Evolutionary conservation across 1,140 invertebrate genomes (phyloP).

Genomic region (Drosophila melanogaster): DNA sequence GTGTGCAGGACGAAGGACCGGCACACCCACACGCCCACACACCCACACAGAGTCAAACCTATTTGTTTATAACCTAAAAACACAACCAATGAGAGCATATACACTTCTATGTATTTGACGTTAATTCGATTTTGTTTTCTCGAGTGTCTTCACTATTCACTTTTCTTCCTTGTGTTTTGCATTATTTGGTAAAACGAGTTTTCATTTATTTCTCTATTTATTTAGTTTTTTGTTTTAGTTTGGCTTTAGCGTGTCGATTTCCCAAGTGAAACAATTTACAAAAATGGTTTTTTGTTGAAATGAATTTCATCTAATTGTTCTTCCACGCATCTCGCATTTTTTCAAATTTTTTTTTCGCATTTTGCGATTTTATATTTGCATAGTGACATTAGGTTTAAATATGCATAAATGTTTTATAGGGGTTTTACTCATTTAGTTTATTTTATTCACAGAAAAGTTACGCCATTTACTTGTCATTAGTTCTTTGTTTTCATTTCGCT

Average conservation of each 20-base stretch:
- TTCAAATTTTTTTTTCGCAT: slow-evolving; percentile 30
- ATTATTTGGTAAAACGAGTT: slow-evolving; percentile 46
- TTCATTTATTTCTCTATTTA: slow-evolving; percentile 54
- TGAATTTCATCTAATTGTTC: slow-evolving; percentile 51
- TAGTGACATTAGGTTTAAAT: slow-evolving; percentile 60
- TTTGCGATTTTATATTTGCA: slow-evolving; percentile 4
- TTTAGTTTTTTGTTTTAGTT: slow-evolving; percentile 48
- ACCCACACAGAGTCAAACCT: slow-evolving; percentile 57
- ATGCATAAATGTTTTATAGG: slow-evolving; percentile 44
- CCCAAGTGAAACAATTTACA: slow-evolving; percentile 83
- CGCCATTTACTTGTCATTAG: slow-evolving; percentile 80
- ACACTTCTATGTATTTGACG: slow-evolving; percentile 80
- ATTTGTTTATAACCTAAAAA: slow-evolving; percentile 84
- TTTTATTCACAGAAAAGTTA: slow-evolving; percentile 82
- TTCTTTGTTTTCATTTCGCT: slow-evolving; percentile 49
- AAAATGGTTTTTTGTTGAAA: slow-evolving; percentile 71
- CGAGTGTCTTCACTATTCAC: slow-evolving; percentile 38
- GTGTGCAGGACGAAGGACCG: slow-evolving; percentile 5
- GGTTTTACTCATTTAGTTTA: slow-evolving; percentile 54
- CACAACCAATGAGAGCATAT: slow-evolving; percentile 85
- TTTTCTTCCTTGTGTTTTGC: slow-evolving; percentile 39
- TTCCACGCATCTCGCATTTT: slow-evolving; percentile 8
- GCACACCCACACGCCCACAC: slow-evolving; percentile 26
- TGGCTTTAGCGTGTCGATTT: slow-evolving; percentile 78
- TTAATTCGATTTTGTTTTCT: slow-evolving; percentile 64